These are phyloP conservation scores for Azemiops feae DNA, from an alignment of 2,113 vertebrate genomes.

Conservation along the genomic window DNA sequence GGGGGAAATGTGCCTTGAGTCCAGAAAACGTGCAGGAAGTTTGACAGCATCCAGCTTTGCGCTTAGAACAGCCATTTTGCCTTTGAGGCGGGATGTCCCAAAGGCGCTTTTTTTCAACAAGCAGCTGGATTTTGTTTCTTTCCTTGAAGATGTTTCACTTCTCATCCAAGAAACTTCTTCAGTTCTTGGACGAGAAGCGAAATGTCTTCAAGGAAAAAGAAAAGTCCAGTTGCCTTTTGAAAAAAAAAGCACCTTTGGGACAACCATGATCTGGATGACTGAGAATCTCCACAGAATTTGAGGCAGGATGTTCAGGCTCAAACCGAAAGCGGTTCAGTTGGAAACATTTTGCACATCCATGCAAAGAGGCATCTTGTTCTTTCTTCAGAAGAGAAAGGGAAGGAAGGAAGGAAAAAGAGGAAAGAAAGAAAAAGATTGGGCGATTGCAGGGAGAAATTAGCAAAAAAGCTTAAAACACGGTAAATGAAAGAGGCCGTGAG, in stretches of 20 bases:
- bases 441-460: background rate
- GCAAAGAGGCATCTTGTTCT: background rate
- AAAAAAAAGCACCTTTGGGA: background rate
- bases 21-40: background rate
- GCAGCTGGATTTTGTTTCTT: background rate
- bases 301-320: background rate
- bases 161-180: background rate
- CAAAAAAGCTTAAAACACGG: background rate
- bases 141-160: background rate
- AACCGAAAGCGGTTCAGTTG: background rate
- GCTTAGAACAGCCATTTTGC: background rate
- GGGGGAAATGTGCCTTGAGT: background rate
- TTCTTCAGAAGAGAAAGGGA: background rate
- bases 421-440: background rate
- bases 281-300: background rate
- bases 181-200: background rate
- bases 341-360: background rate
- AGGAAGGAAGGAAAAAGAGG: too few relatives aligned
- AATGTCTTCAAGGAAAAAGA: background rate
- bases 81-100: background rate
- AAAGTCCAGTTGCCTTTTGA: background rate
- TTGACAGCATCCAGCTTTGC: background rate
- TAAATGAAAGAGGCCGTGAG: slow-evolving; percentile 35
- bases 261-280: background rate
- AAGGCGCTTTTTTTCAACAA: background rate